Conservation (phyloP, 2,797 vertebrate genomes). For the Protosalanx chinensis region DNA sequence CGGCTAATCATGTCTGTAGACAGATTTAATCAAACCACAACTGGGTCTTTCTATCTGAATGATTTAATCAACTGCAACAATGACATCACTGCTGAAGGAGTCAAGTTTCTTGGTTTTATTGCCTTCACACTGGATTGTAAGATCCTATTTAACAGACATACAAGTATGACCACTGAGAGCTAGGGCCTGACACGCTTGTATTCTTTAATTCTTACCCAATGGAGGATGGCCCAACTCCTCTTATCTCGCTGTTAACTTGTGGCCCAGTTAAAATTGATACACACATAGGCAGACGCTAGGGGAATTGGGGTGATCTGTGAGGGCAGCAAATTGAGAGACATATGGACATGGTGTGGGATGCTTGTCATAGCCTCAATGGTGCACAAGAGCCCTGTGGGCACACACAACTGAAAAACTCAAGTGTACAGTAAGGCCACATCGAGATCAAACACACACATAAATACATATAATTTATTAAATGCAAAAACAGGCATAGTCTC, state of each 20-base stretch:
- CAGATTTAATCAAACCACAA: slow-evolving; percentile 9
- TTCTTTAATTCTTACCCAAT: not conserved
- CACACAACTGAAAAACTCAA: not conserved
- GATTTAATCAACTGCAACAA: slow-evolving; percentile 22
- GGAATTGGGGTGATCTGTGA: slow-evolving; percentile 11
- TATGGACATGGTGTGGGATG: slow-evolving; percentile 14
- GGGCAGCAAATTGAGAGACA: slow-evolving; percentile 13
- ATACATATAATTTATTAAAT: not conserved
- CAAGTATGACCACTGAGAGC: not conserved
- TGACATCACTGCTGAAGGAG: slow-evolving; percentile 8
- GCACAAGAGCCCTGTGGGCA: not conserved
- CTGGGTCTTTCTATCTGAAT: not conserved
- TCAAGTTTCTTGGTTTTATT: not conserved
- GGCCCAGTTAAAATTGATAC: not conserved
- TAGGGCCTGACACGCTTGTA: not conserved
- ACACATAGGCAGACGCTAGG: slow-evolving; percentile 21
- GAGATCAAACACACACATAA: not conserved
- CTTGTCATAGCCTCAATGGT: slow-evolving; percentile 11
- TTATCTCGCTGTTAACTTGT: not conserved
- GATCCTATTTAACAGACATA: not conserved
- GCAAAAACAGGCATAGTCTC: not conserved
- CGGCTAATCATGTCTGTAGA: slow-evolving; percentile 9
- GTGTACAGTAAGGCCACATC: not conserved
- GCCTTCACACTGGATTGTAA: not conserved
- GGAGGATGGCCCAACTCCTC: not conserved